phyloP scores from a whole-genome alignment of 2,888 invertebrate genomes.

The Oscheius sp. region DNA sequence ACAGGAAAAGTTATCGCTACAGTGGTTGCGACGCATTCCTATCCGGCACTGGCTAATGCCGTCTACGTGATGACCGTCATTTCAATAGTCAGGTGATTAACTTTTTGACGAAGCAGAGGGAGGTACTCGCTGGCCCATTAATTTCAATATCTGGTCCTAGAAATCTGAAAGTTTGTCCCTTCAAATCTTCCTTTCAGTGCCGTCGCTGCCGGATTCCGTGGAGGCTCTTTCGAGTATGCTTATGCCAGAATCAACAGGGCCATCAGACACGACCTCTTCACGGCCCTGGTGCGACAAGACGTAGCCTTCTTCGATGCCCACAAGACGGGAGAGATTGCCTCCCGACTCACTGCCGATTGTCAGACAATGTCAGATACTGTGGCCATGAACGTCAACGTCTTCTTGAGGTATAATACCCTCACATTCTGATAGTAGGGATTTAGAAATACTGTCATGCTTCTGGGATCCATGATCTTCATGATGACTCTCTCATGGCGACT shows the following conservation, averaged over 20 bases:
- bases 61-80: constrained; percentile 71
- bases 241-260: constrained; percentile 73
- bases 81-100: constrained; percentile 65
- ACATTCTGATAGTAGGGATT: not conserved
- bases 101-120: too few relatives aligned
- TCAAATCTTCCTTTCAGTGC: constrained; percentile 63
- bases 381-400: constrained; percentile 74
- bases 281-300: constrained; percentile 73
- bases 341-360: constrained; percentile 75
- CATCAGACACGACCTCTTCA: constrained; percentile 73
- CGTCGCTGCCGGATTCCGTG: constrained; percentile 73
- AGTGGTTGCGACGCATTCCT: constrained; percentile 73
- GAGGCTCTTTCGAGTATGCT: constrained; percentile 73
- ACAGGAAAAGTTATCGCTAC: constrained; percentile 75
- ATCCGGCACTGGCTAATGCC: constrained; percentile 69
- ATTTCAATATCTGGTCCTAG: too few relatives aligned
- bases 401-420: constrained; percentile 62
- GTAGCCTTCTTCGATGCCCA: constrained; percentile 74
- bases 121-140: too few relatives aligned
- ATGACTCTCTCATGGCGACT: constrained; percentile 75
- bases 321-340: constrained; percentile 75
- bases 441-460: constrained; percentile 74
- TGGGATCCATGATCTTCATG: constrained; percentile 75
- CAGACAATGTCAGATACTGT: constrained; percentile 75
- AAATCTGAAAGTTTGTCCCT: not conserved